These are phyloP conservation scores for Hylyphantes graminicola DNA, from an alignment of 1,140 invertebrate genomes.

Conservation along the genomic window DNA sequence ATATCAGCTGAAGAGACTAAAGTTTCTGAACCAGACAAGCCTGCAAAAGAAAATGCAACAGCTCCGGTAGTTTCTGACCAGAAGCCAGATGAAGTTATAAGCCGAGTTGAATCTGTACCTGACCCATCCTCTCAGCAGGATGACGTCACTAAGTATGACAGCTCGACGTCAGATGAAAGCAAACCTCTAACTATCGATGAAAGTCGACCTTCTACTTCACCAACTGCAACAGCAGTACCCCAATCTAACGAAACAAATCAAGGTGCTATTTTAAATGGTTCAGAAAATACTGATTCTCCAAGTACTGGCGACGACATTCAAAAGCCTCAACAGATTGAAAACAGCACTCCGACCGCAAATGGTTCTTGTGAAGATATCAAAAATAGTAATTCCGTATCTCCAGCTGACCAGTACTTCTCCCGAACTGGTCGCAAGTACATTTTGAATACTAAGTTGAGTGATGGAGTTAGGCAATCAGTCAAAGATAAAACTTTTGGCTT, in stretches of 20 bases:
- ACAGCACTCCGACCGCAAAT: conserved; percentile 40
- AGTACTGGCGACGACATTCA: background rate
- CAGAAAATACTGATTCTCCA: background rate
- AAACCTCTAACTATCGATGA: background rate
- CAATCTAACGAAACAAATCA: conserved; percentile 21
- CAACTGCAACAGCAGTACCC: background rate
- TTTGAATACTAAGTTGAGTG: conserved; percentile 38
- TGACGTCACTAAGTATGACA: background rate
- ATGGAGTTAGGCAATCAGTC: conserved; percentile 15
- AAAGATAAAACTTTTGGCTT: conserved; percentile 48
- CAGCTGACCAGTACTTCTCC: conserved; percentile 45
- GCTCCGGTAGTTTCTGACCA: background rate
- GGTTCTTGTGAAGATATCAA: conserved; percentile 34
- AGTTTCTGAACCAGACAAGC: background rate
- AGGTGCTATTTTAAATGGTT: conserved; percentile 28
- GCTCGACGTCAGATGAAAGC: background rate
- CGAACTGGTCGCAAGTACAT: conserved; percentile 54
- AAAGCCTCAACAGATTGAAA: conserved; percentile 27
- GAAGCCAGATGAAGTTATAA: too few species aligned
- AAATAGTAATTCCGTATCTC: background rate
- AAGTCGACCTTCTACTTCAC: background rate
- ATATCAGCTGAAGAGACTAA: background rate
- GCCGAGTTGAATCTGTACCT: too few species aligned
- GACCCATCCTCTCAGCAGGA: background rate
- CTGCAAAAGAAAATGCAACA: background rate